Base-by-base conservation (phyloP, 2,888 invertebrate species). In the Pemphredon lugubris region DNA sequence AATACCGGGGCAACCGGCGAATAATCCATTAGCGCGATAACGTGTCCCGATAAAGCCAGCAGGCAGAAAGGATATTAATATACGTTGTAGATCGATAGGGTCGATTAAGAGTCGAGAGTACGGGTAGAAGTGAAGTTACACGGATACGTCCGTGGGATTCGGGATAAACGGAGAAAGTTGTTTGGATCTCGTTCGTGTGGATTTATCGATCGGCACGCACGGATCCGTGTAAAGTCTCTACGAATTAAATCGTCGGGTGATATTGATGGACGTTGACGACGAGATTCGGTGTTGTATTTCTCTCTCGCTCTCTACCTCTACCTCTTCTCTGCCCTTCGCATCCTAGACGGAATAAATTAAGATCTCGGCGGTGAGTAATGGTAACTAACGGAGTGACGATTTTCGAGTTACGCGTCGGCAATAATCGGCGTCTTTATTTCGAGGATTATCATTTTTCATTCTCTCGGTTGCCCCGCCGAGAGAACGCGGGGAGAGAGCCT, bases 201-300 rank as follows among this genome's bases (percentile, higher is more conserved):
- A 73, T 69, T 64, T 58, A 64, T 76, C 54, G 58, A 57, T 60
- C 51, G 60, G 14, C 66, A 47, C 34, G 50, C 26, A 53, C 61
- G 70, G 73, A 70, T 67, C 65, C 63, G 63, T 63, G 59, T 57
- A 70, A 73, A 67, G 64, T 64, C 60, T 48, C 40, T 45, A 61
- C 48, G 64, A 75, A 69, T 69, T 58, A 77, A 70, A 64, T 53
- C 30, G 30, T 11, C 13, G 47, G 42, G 14, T 51, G 54, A 63
- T 72, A 77, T 69, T 75, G 72, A 77, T 66, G 59, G 64, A 69
- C 68, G 59, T 54, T 55, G 65, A 57, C 61, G 71, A 65, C 42
- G 59, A 34, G 55, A 64, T 61, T 63, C 60, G 64, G 66, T 59
- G 58, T 60, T 64, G n/a, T n/a, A n/a, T n/a, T n/a, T n/a, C n/a